Conservation (phyloP, 1,140 invertebrate species). For the Tetragnatha versicolor region DNA sequence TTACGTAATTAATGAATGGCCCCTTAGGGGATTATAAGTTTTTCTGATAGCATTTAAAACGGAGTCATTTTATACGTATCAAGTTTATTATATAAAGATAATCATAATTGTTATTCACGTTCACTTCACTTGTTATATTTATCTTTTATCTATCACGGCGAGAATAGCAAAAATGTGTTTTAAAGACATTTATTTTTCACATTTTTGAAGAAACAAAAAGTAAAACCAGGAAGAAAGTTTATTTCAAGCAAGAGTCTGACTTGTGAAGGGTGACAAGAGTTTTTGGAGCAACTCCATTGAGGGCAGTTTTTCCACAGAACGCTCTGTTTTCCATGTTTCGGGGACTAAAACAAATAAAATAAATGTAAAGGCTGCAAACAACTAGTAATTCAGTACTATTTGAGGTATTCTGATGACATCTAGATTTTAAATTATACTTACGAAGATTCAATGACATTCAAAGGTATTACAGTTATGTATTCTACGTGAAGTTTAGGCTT, state of each 20-base stretch:
- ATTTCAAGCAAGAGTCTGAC: slow-evolving; percentile 3
- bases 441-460: slow-evolving; percentile 46
- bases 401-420: neutral
- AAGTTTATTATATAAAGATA: too few species aligned
- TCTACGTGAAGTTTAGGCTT: slow-evolving; percentile 46
- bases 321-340: slow-evolving; percentile 18
- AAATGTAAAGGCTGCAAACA: neutral
- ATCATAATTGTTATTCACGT: too few species aligned
- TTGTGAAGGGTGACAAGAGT: slow-evolving; percentile 15
- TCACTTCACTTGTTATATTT: too few species aligned
- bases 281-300: slow-evolving; percentile 17
- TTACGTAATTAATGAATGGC: too few species aligned
- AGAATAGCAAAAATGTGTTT: too few species aligned
- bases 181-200: too few species aligned
- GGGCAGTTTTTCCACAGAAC: slow-evolving; percentile 20
- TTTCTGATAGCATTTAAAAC: too few species aligned
- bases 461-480: slow-evolving; percentile 47
- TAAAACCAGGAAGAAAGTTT: too few species aligned
- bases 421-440: slow-evolving; percentile 6
- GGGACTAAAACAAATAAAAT: slow-evolving; percentile 6
- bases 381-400: neutral
- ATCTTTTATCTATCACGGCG: too few species aligned
- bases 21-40: too few species aligned
- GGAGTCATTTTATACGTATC: too few species aligned
- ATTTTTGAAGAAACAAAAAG: too few species aligned